A percentile compares a stretch with the other conserved stretches of the same genome.
Conservation (phyloP, 1,140 invertebrate species). For the Gonatopus flavifemur region DNA sequence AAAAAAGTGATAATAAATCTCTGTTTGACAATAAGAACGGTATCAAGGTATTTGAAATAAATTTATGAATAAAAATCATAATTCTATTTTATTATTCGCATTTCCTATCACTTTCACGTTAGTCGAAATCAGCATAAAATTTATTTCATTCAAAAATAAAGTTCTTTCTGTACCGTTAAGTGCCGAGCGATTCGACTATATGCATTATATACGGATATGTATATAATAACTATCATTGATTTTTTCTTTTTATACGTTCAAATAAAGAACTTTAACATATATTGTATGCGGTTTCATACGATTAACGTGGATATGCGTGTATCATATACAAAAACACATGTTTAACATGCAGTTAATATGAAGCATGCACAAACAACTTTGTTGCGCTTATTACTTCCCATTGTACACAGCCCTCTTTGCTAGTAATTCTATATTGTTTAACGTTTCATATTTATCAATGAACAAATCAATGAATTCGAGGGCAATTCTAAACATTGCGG, state of each 20-base stretch:
- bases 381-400: slow-evolving; percentile 57
- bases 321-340: slow-evolving; percentile 53
- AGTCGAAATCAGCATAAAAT: slow-evolving; percentile 15
- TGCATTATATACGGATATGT: slow-evolving; percentile 38
- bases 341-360: slow-evolving; percentile 59
- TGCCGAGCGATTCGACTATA: slow-evolving; percentile 32
- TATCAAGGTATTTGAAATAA: neutral
- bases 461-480: too few relatives aligned
- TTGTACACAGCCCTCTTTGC: slow-evolving; percentile 51
- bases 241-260: slow-evolving; percentile 34
- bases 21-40: too few relatives aligned
- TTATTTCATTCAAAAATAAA: slow-evolving; percentile 18
- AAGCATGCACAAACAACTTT: slow-evolving; percentile 56
- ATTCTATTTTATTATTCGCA: neutral
- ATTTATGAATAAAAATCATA: slow-evolving; percentile 1
- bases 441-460: too few relatives aligned
- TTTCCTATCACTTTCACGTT: slow-evolving; percentile 11
- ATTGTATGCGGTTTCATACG: slow-evolving; percentile 39
- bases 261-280: slow-evolving; percentile 39
- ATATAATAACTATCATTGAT: slow-evolving; percentile 38
- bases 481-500: too few relatives aligned
- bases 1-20: too few relatives aligned
- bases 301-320: slow-evolving; percentile 43
- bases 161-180: slow-evolving; percentile 25
- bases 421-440: slow-evolving; percentile 28